Conservation (phyloP, 2,113 vertebrate genomes). For the Gorsachius goisagi region DNA sequence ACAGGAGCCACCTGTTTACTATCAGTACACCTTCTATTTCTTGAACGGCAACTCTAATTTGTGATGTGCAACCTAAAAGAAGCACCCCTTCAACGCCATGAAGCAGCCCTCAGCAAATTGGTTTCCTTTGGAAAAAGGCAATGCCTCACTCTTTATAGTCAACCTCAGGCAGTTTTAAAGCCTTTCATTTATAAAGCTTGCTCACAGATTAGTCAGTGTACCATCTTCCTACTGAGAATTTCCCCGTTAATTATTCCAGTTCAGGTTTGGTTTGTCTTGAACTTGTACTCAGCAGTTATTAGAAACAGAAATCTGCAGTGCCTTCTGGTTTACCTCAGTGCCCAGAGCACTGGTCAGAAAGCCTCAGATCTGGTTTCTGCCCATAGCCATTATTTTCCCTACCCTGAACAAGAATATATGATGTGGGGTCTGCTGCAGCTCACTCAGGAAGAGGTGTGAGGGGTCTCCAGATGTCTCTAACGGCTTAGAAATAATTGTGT, state of each 20-base stretch:
- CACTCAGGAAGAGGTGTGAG: slow-evolving; percentile 21
- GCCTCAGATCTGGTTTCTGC: slow-evolving; percentile 26
- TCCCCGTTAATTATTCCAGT: slow-evolving; percentile 39
- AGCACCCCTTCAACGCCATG: background rate
- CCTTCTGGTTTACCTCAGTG: slow-evolving; percentile 51
- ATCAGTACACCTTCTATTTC: slow-evolving; percentile 65
- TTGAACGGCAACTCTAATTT: slow-evolving; percentile 51
- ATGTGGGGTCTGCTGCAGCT: background rate
- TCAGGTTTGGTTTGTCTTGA: slow-evolving; percentile 33
- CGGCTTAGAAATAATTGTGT: slow-evolving; percentile 29
- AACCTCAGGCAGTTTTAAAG: slow-evolving; percentile 51
- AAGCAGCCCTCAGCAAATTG: slow-evolving; percentile 22
- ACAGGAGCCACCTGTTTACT: slow-evolving; percentile 74
- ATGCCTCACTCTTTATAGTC: slow-evolving; percentile 30
- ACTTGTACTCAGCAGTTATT: slow-evolving; percentile 50
- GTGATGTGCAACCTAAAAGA: slow-evolving; percentile 43
- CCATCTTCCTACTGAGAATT: slow-evolving; percentile 38
- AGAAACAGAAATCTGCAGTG: slow-evolving; percentile 52
- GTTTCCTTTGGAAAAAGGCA: slow-evolving; percentile 4
- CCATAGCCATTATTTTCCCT: slow-evolving; percentile 20
- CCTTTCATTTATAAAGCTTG: slow-evolving; percentile 41
- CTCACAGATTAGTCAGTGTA: slow-evolving; percentile 42
- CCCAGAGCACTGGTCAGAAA: background rate
- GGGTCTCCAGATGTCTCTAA: slow-evolving; percentile 31
- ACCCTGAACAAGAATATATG: background rate